These are phyloP conservation scores for Cephus nigrinus DNA, from an alignment of 2,888 invertebrate species.

Conservation along the genomic window DNA sequence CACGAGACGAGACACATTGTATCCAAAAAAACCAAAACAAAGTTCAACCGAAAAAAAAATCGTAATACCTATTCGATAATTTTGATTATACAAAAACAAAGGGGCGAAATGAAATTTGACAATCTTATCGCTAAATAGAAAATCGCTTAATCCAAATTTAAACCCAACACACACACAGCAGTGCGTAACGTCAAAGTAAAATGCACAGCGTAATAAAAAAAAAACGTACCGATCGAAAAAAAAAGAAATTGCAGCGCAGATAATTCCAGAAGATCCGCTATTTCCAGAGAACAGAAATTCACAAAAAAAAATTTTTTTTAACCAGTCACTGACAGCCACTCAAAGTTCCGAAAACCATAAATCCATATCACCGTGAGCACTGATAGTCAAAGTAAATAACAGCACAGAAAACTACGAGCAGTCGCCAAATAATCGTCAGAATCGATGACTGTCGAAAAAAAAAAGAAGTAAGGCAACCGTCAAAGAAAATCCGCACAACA, in stretches of 20 bases:
- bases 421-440: background rate
- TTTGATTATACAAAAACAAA: too few relatives aligned
- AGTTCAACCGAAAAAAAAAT: background rate
- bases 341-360: constrained; percentile 6
- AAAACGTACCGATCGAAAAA: constrained; percentile 8
- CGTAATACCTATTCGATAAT: background rate
- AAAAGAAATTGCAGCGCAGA: constrained; percentile 12
- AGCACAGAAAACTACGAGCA: background rate
- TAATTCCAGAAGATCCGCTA: constrained; percentile 1
- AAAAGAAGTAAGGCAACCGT: background rate
- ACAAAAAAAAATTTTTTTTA: background rate
- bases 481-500: background rate
- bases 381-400: background rate
- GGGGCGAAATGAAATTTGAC: too few relatives aligned
- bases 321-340: background rate
- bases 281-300: too few relatives aligned
- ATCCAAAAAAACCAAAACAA: too few relatives aligned
- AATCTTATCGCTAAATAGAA: too few relatives aligned
- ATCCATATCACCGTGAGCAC: constrained; percentile 5
- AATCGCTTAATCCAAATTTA: too few relatives aligned
- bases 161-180: too few relatives aligned
- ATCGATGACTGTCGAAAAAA: background rate
- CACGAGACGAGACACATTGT: too few relatives aligned
- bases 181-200: too few relatives aligned
- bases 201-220: background rate